Evolutionary conservation across 2,888 invertebrate genomes (phyloP).

Genomic region (Eristalis pertinax): DNA sequence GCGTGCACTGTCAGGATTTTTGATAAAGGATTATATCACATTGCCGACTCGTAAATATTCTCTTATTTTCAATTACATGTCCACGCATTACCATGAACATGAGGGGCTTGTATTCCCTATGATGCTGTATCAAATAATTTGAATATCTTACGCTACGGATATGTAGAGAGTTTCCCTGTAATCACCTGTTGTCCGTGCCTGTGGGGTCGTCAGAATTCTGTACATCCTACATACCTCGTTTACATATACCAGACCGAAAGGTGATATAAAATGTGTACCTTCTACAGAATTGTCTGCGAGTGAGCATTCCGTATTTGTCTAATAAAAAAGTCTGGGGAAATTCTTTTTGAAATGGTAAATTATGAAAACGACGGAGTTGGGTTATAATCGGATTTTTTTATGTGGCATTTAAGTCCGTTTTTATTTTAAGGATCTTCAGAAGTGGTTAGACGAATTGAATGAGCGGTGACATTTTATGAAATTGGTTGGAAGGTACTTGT

Average conservation of each 20-base stretch:
- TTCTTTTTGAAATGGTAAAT: constrained; percentile 34
- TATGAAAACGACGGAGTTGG: constrained; percentile 21
- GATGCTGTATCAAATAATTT: not conserved
- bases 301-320: constrained; percentile 12
- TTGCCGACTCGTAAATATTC: constrained; percentile 28
- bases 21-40: constrained; percentile 35
- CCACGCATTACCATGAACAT: not conserved
- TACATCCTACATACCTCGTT: not conserved
- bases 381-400: constrained; percentile 6
- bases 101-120: not conserved
- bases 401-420: not conserved
- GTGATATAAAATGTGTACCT: not conserved
- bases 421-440: not conserved
- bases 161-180: not conserved
- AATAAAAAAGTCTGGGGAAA: not conserved
- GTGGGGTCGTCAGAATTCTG: not conserved
- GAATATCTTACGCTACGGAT: not conserved
- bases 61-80: constrained; percentile 36
- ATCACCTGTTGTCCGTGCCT: not conserved
- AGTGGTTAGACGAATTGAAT: not conserved
- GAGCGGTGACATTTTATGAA: not conserved
- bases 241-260: not conserved
- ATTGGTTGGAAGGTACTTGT: not conserved
- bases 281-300: not conserved
- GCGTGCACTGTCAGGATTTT: constrained; percentile 6